These are phyloP conservation scores for Latheticus oryzae DNA, from an alignment of 2,888 invertebrate genomes.

Conservation along the genomic window DNA sequence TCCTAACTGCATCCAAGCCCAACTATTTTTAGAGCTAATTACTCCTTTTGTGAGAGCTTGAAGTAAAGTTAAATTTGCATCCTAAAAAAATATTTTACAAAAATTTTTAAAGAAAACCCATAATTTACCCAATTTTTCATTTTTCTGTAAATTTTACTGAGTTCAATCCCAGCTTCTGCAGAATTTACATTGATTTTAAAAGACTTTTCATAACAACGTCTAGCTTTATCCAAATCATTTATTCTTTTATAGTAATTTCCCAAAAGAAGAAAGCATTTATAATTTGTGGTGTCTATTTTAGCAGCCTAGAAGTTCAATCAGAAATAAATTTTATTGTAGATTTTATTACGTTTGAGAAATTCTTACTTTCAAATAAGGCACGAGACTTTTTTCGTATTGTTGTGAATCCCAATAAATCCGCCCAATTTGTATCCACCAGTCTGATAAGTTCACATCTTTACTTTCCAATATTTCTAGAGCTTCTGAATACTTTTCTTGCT, in stretches of 20 bases:
- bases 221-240: conserved; percentile 78
- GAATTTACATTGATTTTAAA: conserved; percentile 78
- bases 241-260: conserved; percentile 78
- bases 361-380: conserved; percentile 71
- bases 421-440: conserved; percentile 72
- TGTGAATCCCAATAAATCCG: conserved; percentile 71
- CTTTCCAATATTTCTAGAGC: conserved; percentile 67
- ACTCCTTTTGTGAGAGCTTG: conserved; percentile 65
- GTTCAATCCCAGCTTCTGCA: conserved; percentile 75
- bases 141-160: conserved; percentile 81
- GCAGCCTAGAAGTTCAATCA: conserved; percentile 67
- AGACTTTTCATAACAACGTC: conserved; percentile 87
- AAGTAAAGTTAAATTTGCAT: conserved; percentile 74
- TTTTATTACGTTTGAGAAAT: neutral
- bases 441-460: conserved; percentile 63
- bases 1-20: conserved; percentile 88
- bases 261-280: conserved; percentile 79
- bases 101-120: conserved; percentile 4
- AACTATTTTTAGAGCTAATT: conserved; percentile 67
- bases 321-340: neutral
- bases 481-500: conserved; percentile 68
- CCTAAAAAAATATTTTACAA: conserved; percentile 61
- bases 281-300: conserved; percentile 79
- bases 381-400: conserved; percentile 72
- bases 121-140: conserved; percentile 73